These are phyloP conservation scores for Cyclophora punctaria DNA, from an alignment of 2,888 invertebrate species.

Conservation along the genomic window DNA sequence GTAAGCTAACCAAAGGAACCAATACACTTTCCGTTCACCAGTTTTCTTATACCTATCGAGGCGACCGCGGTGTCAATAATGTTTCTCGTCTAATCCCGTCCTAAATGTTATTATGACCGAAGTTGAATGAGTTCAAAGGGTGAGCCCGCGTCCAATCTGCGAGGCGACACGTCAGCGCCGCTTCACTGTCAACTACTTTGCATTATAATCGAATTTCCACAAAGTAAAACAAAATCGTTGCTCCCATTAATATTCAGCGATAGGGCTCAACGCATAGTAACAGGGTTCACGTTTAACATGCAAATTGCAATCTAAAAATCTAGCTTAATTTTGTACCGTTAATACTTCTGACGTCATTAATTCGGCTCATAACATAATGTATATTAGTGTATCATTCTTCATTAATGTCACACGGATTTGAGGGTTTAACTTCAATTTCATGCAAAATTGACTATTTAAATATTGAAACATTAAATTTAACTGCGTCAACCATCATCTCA, in stretches of 20 bases:
- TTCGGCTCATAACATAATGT: conserved; percentile 66
- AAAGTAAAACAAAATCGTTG: conserved; percentile 73
- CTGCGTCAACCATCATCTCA: no score
- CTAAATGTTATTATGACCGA: no score
- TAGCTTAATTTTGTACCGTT: conserved; percentile 68
- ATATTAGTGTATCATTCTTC: conserved; percentile 60
- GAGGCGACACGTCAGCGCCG: conserved; percentile 18
- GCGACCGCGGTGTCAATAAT: no score
- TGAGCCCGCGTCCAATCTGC: no score
- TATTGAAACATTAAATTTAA: no score
- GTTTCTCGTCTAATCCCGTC: no score
- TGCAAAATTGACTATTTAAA: conserved; percentile 14
- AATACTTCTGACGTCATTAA: conserved; percentile 70
- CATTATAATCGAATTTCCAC: conserved; percentile 72
- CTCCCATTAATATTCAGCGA: conserved; percentile 71
- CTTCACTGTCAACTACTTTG: conserved; percentile 52
- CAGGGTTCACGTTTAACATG: conserved; percentile 72
- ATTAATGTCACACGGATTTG: conserved; percentile 70
- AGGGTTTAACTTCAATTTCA: conserved; percentile 11
- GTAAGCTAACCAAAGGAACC: no score
- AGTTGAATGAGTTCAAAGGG: no score
- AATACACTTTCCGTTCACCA: no score
- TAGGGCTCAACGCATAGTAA: conserved; percentile 68
- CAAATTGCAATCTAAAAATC: conserved; percentile 73
- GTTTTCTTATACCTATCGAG: no score